Evolutionary conservation across 92 coral and sea anemone species (phyloP).

Genomic region (Zoanthus solanderi): DNA sequence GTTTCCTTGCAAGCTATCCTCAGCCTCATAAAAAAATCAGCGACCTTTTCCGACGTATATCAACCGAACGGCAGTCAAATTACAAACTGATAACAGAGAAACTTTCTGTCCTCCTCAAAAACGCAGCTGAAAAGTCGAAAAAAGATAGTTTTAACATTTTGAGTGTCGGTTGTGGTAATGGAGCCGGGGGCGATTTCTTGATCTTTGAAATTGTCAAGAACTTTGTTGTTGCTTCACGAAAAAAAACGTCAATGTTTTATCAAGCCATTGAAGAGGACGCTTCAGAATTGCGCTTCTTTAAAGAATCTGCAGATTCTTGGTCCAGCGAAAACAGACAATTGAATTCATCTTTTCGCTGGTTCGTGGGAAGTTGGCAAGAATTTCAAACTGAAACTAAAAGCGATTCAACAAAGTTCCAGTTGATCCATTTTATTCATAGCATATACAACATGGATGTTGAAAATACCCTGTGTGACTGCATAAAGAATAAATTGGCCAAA

Average conservation of each 20-base stretch:
- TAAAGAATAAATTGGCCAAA: not conserved
- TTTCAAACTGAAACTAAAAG: not conserved
- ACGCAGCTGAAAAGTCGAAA: not conserved
- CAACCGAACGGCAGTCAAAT: constrained; percentile 1
- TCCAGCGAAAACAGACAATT: not conserved
- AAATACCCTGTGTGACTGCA: not conserved
- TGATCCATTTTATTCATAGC: not conserved
- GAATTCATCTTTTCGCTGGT: not conserved
- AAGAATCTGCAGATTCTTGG: constrained; percentile 24
- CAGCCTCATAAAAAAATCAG: not conserved
- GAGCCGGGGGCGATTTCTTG: constrained; percentile 2
- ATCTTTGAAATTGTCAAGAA: not conserved
- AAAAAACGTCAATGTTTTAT: not conserved
- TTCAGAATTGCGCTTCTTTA: not conserved
- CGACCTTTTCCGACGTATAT: not conserved
- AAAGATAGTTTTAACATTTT: not conserved
- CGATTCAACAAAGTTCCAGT: not conserved
- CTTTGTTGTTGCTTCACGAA: not conserved
- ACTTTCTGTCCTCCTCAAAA: not conserved
- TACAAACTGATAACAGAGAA: constrained; percentile 1
- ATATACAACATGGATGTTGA: not conserved
- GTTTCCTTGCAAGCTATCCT: not conserved
- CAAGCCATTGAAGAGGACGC: not conserved
- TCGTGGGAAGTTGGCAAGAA: not conserved
- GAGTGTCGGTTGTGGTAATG: constrained; percentile 14